phyloP scores from a whole-genome alignment of 2,797 vertebrate genomes.

The Betta splendens region DNA sequence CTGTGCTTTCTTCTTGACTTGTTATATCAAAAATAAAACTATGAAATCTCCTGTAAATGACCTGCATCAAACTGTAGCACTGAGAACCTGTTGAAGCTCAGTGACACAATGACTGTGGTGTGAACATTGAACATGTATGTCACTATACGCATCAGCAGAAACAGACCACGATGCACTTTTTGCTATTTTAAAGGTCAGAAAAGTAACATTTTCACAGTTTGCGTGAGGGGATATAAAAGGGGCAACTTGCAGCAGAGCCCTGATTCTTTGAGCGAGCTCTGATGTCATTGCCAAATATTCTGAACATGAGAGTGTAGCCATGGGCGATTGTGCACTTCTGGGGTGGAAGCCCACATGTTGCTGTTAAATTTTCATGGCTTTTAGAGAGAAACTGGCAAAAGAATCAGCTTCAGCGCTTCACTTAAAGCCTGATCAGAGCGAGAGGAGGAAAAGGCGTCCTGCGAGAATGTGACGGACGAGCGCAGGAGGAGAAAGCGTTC shows the following conservation, averaged over 20 bases:
- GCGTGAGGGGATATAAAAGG: not conserved
- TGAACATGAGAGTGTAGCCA: constrained; percentile 31
- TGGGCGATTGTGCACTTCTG: constrained; percentile 13
- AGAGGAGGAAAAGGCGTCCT: not conserved
- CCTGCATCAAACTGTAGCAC: too few relatives aligned
- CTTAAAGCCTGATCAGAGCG: not conserved
- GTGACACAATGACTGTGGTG: too few relatives aligned
- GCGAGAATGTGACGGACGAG: too few relatives aligned
- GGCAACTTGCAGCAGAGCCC: not conserved
- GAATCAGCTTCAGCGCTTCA: not conserved
- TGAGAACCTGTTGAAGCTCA: too few relatives aligned
- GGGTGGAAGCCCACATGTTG: constrained; percentile 32
- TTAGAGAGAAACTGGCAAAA: constrained; percentile 33
- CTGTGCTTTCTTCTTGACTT: not conserved
- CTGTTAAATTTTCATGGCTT: constrained; percentile 31
- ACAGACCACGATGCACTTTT: too few relatives aligned
- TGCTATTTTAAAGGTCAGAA: too few relatives aligned
- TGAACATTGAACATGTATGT: too few relatives aligned
- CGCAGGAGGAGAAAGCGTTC: too few relatives aligned
- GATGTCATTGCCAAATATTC: constrained; percentile 11
- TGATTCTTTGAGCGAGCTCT: not conserved
- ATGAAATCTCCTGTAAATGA: too few relatives aligned
- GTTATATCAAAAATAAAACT: too few relatives aligned
- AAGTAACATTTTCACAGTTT: not conserved
- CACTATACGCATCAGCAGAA: too few relatives aligned